phyloP scores from a whole-genome alignment of 2,888 invertebrate species.

The Malthinus flaveolus region DNA sequence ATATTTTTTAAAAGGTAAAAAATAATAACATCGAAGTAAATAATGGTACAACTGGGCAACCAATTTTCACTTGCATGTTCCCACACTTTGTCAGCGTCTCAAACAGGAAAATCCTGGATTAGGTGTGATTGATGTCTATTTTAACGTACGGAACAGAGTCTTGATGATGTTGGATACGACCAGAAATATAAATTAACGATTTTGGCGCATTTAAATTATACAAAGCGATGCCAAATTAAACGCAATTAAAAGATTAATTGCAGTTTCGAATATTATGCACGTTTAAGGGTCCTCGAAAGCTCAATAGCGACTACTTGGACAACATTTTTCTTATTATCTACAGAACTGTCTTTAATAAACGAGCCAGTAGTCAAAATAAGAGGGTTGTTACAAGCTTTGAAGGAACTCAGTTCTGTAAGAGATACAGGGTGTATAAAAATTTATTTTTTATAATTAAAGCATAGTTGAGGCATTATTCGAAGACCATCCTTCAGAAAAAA shows the following conservation, averaged over 20 bases:
- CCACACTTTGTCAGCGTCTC: conserved; percentile 26
- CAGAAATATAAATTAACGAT: conserved; percentile 25
- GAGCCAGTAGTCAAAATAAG: too few species aligned
- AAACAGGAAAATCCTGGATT: conserved; percentile 27
- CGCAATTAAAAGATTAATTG: conserved; percentile 9
- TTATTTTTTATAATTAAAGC: too few species aligned
- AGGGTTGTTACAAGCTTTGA: too few species aligned
- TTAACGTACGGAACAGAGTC: conserved; percentile 20
- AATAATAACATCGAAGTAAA: conserved; percentile 20
- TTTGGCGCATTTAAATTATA: conserved; percentile 23
- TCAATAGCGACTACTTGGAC: too few species aligned
- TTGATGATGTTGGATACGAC: conserved; percentile 16
- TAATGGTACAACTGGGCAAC: conserved; percentile 20
- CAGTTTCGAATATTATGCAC: too few species aligned
- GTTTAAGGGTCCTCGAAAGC: too few species aligned
- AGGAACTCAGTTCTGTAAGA: too few species aligned
- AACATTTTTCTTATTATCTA: too few species aligned
- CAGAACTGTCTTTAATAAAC: too few species aligned
- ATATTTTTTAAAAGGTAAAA: background rate
- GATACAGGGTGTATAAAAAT: too few species aligned
- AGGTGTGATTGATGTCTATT: conserved; percentile 26
- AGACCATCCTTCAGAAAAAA: too few species aligned
- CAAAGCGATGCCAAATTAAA: conserved; percentile 16
- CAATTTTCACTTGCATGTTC: conserved; percentile 26
- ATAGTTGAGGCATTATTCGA: too few species aligned